Conservation (phyloP, 2,797 vertebrate genomes). For the Podarcis lilfordi region DNA sequence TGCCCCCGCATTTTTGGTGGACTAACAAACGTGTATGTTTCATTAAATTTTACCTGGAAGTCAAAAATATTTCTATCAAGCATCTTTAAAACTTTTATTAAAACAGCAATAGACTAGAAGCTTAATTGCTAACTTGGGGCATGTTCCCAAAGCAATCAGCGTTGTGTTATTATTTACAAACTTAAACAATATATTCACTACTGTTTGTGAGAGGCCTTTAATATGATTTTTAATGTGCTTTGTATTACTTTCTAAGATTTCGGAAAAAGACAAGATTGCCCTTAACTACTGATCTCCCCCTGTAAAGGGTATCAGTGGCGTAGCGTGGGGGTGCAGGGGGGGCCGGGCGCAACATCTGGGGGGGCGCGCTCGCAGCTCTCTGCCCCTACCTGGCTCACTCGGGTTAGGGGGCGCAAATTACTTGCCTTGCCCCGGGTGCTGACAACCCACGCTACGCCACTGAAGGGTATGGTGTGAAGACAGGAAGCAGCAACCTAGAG, state of each 20-base stretch:
- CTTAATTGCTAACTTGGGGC: background rate
- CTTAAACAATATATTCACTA: background rate
- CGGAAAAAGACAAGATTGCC: too few species aligned
- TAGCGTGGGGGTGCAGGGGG: too few species aligned
- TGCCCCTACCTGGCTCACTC: too few species aligned
- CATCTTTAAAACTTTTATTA: slow-evolving; percentile 24
- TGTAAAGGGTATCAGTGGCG: too few species aligned
- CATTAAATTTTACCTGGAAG: slow-evolving; percentile 7
- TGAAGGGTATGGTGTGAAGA: too few species aligned
- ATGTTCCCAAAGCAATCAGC: background rate
- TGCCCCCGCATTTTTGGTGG: background rate
- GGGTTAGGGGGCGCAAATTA: too few species aligned
- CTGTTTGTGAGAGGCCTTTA: background rate
- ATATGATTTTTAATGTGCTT: background rate
- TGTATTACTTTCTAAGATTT: background rate
- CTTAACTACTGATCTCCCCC: too few species aligned
- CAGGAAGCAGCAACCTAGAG: too few species aligned
- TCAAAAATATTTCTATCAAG: background rate
- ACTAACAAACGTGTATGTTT: slow-evolving; percentile 1
- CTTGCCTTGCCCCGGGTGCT: too few species aligned
- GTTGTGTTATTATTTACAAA: background rate
- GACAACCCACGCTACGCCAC: too few species aligned
- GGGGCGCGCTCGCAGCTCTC: too few species aligned
- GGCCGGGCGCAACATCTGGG: too few species aligned
- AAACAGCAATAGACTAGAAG: background rate